Evolutionary conservation across 1,140 invertebrate genomes (phyloP).

Genomic region (Caerostris extrusa): DNA sequence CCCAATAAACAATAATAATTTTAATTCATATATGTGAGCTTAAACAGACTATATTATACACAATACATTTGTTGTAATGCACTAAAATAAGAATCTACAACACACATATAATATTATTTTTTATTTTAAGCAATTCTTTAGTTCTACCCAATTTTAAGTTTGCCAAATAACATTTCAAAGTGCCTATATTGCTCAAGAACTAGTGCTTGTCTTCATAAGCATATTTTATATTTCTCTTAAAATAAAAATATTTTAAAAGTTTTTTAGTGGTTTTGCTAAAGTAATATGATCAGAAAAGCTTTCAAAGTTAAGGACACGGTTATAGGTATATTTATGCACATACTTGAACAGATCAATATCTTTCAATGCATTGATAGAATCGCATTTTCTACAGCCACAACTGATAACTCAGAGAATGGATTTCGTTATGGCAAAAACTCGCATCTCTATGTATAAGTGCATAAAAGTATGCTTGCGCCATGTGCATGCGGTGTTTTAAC

Average conservation of each 20-base stretch:
- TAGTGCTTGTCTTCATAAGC: no score
- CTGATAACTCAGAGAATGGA: not conserved
- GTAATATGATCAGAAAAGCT: not conserved
- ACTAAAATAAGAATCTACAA: no score
- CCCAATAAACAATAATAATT: no score
- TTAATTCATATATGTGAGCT: no score
- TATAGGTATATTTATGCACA: constrained; percentile 24
- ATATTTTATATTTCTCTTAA: no score
- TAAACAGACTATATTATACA: no score
- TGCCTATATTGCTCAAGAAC: no score
- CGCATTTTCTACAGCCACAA: constrained; percentile 21
- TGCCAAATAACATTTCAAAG: no score
- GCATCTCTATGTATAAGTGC: constrained; percentile 19
- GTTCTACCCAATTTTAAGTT: no score
- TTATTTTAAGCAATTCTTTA: no score
- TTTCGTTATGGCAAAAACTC: not conserved
- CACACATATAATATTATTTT: no score
- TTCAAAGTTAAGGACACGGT: not conserved
- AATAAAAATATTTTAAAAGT: not conserved
- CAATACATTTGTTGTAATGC: no score
- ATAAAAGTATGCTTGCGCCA: not conserved
- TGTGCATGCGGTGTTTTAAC: constrained; percentile 23
- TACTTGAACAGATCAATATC: not conserved
- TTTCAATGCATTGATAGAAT: constrained; percentile 24
- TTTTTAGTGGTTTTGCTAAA: not conserved